These are phyloP conservation scores for Mixornis gularis DNA, from an alignment of 2,113 vertebrate species.

Conservation along the genomic window DNA sequence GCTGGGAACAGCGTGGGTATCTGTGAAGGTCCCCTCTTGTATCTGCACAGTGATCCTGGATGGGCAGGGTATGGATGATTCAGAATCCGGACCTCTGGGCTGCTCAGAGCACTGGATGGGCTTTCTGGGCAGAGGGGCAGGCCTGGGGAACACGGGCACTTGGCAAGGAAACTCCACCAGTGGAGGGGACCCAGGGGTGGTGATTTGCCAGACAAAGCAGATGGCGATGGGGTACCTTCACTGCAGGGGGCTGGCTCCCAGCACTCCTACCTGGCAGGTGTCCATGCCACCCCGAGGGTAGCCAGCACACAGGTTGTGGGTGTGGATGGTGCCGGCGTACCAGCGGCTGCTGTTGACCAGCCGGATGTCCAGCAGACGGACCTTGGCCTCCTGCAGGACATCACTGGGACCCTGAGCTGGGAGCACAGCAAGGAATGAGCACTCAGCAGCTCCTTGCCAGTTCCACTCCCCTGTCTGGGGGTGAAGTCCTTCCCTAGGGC, in stretches of 20 bases:
- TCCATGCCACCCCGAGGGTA: background rate
- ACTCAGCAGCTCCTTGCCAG: fast-evolving
- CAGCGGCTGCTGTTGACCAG: background rate
- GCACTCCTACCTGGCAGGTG: background rate
- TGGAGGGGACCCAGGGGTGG: background rate
- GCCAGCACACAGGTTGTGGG: background rate
- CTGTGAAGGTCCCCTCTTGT: background rate
- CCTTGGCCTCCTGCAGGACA: conserved; percentile 1
- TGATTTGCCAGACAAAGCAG: background rate
- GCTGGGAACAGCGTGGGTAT: background rate
- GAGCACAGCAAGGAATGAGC: background rate
- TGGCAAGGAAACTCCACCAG: background rate
- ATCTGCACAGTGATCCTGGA: background rate
- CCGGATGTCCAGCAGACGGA: background rate
- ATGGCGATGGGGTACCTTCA: fast-evolving
- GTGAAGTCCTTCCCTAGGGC: background rate
- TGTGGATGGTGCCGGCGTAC: background rate
- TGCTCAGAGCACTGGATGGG: background rate
- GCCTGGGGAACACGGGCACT: background rate
- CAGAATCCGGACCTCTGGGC: background rate
- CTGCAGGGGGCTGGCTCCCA: background rate
- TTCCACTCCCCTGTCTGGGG: background rate
- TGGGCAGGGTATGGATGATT: background rate
- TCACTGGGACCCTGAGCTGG: background rate
- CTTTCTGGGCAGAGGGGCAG: background rate